A percentile compares a stretch with the other conserved stretches of the same genome.
Conservation (phyloP, 2,113 vertebrate species). For the Suricata suricatta region DNA sequence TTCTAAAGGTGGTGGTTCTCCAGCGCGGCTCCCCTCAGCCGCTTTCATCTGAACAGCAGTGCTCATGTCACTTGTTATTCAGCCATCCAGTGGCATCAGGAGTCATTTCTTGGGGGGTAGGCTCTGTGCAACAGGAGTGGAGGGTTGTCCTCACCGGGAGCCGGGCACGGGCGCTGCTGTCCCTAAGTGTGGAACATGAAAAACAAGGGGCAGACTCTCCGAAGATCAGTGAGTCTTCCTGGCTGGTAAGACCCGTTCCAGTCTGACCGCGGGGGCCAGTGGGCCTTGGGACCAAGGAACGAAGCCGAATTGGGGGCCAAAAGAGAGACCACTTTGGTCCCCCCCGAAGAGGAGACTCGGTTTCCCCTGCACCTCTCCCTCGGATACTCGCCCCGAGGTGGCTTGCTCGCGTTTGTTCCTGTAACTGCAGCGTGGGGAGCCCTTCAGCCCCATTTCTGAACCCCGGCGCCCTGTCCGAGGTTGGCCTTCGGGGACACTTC, state of each 20-base stretch:
- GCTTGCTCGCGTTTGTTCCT: background rate
- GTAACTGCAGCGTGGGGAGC: background rate
- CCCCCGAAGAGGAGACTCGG: background rate
- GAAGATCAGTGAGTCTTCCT: background rate
- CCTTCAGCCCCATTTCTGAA: background rate
- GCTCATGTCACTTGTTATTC: slow-evolving; percentile 47
- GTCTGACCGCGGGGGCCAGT: background rate
- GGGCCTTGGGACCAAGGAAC: background rate
- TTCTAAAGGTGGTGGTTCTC: slow-evolving; percentile 1
- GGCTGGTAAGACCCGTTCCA: background rate
- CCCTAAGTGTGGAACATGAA: background rate
- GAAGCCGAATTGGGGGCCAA: background rate
- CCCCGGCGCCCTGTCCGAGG: background rate
- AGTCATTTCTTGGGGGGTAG: slow-evolving; percentile 52
- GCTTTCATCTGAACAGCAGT: slow-evolving; percentile 48
- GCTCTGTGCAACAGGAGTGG: background rate
- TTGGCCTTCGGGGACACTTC: background rate
- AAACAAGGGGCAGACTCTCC: background rate
- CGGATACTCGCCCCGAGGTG: background rate
- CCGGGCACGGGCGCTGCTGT: background rate
- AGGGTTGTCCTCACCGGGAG: background rate
- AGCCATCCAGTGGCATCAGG: slow-evolving; percentile 6
- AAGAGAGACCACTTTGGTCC: background rate
- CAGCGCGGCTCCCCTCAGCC: background rate
- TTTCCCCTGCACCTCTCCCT: background rate